Conservation (phyloP, 2,888 invertebrate species). For the Marasmarcha lunaedactyla region DNA sequence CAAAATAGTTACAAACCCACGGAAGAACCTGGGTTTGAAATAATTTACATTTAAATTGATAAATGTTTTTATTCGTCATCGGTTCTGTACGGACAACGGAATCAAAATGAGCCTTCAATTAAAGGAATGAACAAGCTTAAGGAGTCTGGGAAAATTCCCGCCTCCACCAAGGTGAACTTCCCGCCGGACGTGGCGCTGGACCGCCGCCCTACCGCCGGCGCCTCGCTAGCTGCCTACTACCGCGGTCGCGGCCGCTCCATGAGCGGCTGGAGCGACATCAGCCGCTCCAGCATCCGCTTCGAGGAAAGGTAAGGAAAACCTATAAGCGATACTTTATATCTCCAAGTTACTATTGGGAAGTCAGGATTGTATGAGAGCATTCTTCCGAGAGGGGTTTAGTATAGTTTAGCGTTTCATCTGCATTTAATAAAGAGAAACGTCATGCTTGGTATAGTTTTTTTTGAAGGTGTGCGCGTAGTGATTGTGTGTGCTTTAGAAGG, state of each 20-base stretch:
- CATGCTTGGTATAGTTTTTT: neutral
- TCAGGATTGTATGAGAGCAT: no score
- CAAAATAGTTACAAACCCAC: no score
- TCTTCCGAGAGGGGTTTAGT: no score
- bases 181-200: conserved; percentile 68
- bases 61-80: no score
- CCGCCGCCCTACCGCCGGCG: conserved; percentile 50
- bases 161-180: conserved; percentile 76
- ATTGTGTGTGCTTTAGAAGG: neutral
- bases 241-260: conserved; percentile 77
- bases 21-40: no score
- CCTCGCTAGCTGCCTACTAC: conserved; percentile 56
- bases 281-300: conserved; percentile 84
- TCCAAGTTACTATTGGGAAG: no score
- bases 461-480: neutral
- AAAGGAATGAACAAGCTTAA: no score
- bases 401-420: neutral
- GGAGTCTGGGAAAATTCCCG: no score
- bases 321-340: no score
- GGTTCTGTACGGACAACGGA: no score
- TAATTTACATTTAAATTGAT: no score
- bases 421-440: neutral
- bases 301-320: conserved; percentile 77
- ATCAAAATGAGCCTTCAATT: no score
- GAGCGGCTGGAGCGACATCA: conserved; percentile 91